Evolutionary conservation across 2,113 vertebrate genomes (phyloP).

Genomic region (Campylomormyrus numenius): DNA sequence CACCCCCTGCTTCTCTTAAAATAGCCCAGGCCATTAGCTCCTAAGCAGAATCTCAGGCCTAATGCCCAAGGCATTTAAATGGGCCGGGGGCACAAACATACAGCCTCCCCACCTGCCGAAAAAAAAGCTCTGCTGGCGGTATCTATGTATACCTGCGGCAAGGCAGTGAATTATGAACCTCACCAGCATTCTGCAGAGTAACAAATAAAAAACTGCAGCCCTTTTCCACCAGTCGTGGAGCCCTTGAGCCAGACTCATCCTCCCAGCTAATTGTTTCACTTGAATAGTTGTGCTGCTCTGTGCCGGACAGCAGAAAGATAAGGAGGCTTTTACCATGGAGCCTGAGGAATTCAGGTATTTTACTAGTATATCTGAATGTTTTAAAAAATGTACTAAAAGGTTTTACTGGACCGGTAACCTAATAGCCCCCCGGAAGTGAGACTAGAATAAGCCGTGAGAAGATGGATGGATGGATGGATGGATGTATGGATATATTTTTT

Average conservation of each 20-base stretch:
- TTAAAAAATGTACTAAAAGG: slow-evolving; percentile 62
- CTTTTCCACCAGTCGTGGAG: not conserved
- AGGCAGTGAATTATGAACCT: slow-evolving; percentile 22
- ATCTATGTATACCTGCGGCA: slow-evolving; percentile 41
- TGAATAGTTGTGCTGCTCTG: slow-evolving; percentile 58
- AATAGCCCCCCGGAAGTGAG: not conserved
- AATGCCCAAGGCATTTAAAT: slow-evolving; percentile 54
- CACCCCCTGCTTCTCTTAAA: slow-evolving; percentile 1
- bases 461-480: not conserved
- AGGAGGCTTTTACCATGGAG: slow-evolving; percentile 63
- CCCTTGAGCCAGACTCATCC: slow-evolving; percentile 43
- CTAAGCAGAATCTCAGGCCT: slow-evolving; percentile 40
- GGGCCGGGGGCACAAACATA: slow-evolving; percentile 43
- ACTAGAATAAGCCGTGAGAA: not conserved
- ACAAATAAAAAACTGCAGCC: not conserved
- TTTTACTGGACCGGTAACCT: not conserved
- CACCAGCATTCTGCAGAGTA: not conserved
- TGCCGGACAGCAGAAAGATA: slow-evolving; percentile 60
- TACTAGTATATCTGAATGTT: slow-evolving; percentile 62
- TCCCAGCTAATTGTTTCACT: slow-evolving; percentile 56
- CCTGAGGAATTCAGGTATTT: slow-evolving; percentile 62
- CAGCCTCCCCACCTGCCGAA: slow-evolving; percentile 31
- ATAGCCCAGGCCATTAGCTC: slow-evolving; percentile 39
- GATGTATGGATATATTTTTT: slow-evolving; percentile 41
- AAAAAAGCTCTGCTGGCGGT: slow-evolving; percentile 35